phyloP scores from a whole-genome alignment of 2,888 invertebrate genomes.

The Sepiola atlantica region DNA sequence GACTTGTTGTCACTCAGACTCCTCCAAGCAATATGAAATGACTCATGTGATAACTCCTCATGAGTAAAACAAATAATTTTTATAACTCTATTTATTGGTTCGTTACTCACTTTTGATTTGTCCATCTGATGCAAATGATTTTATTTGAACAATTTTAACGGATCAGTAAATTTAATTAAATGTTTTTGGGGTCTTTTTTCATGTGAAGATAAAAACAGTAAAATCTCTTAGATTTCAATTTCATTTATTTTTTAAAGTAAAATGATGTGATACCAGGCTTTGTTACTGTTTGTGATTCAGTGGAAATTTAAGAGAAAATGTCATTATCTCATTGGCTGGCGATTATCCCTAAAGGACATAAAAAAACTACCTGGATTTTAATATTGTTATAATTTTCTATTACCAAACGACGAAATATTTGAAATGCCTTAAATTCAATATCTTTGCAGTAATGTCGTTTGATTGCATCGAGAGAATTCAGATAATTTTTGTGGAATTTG shows the following conservation, averaged over 20 bases:
- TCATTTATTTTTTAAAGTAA: not conserved
- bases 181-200: no score
- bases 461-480: not conserved
- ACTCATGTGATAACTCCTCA: no score
- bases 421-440: not conserved
- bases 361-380: not conserved
- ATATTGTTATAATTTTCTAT: not conserved
- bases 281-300: not conserved
- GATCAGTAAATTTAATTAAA: no score
- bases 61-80: no score
- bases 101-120: no score
- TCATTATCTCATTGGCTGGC: not conserved
- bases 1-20: no score
- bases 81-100: no score
- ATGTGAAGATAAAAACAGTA: not conserved
- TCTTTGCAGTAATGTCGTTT: not conserved
- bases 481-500: not conserved
- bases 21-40: no score
- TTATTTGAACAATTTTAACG: no score
- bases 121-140: no score
- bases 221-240: not conserved
- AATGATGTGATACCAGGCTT: not conserved
- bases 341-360: not conserved
- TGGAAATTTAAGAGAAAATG: not conserved
- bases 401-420: not conserved